Evolutionary conservation across 2,113 vertebrate genomes (phyloP), one percentile per base, ranked within the genome.

Genomic region (Phylloscopus whistleri): DNA sequence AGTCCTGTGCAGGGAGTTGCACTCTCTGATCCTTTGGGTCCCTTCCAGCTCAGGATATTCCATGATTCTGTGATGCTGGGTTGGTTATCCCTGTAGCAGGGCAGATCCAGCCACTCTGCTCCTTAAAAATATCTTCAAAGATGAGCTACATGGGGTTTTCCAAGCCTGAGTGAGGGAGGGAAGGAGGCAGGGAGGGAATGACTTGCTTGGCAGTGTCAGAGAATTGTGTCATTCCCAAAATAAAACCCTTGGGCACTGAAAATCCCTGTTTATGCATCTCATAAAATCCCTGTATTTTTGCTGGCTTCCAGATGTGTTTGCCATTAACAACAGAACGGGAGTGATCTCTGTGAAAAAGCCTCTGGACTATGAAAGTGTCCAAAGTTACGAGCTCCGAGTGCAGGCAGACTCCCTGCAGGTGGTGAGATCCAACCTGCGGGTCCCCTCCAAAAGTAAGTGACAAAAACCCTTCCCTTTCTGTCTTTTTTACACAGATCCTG

Each of bases 361-460:
- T 56, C 97, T 99, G 97, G 99, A 99, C 96, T 99, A 99, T 82
- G 99, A 99, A 95, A 96, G 89, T 0, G 93, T 98, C 83, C 98
- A 95, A 69, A 98, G 90, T 67, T 99, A 99, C 2, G 90, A 98
- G 90, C 98, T 99, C 28, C 97, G 98, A 43, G 98, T 99, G 59
- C 99, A 99, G 96, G 99, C 99, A 5, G 99, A 99, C 94, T 98
- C 99, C 8, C 95, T 99, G 84, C 26, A 98, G 46, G 96, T 99
- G 52, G 98, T 99, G 43, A 97, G 98, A 77, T 98, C 98, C 96
- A 99, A 99, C 95, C 96, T 99, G 62, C 97, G 98, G 3, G 99
- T 98, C 75, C 98, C 98, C 87, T 99, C 99, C 69, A 99, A 99
- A 98, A 98, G 99, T 99, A 98, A 98, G 98, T 91, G 56, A 9